phyloP scores from a whole-genome alignment of 2,797 vertebrate genomes.

The Varecia variegata region DNA sequence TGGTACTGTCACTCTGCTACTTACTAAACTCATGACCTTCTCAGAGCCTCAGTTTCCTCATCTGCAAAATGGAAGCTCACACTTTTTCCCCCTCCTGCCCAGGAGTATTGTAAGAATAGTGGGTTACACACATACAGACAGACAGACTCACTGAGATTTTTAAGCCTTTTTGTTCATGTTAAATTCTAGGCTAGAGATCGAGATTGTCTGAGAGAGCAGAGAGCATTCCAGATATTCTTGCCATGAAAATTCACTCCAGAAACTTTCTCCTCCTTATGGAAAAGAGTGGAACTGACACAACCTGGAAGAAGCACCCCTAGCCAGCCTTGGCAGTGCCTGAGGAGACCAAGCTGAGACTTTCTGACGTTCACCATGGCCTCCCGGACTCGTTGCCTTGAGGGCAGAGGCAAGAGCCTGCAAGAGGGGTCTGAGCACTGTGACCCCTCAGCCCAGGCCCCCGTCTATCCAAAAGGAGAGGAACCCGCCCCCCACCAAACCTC shows the following conservation, averaged over 20 bases:
- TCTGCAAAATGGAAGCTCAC: not conserved
- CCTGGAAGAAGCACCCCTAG: not conserved
- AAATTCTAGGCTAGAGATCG: not conserved
- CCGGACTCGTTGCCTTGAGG: not conserved
- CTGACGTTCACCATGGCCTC: not conserved
- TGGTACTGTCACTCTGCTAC: fast-evolving
- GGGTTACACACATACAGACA: not conserved
- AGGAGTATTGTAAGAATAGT: not conserved
- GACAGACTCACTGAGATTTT: not conserved
- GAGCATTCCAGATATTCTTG: not conserved
- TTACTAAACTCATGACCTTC: not conserved
- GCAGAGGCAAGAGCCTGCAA: not conserved
- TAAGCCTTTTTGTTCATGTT: not conserved
- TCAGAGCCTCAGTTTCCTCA: not conserved
- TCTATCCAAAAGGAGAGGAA: not conserved
- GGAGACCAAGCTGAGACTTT: not conserved
- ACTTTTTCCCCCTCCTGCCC: not conserved
- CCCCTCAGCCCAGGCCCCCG: not conserved
- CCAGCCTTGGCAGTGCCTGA: not conserved
- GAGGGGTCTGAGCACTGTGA: not conserved
- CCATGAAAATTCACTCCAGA: not conserved
- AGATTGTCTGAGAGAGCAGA: not conserved
- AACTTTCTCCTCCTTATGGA: not conserved
- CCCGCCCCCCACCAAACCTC: not conserved
- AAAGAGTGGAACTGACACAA: not conserved